Base-by-base conservation (phyloP, 1,140 invertebrate species). In the Rhizoglyphus robini region DNA sequence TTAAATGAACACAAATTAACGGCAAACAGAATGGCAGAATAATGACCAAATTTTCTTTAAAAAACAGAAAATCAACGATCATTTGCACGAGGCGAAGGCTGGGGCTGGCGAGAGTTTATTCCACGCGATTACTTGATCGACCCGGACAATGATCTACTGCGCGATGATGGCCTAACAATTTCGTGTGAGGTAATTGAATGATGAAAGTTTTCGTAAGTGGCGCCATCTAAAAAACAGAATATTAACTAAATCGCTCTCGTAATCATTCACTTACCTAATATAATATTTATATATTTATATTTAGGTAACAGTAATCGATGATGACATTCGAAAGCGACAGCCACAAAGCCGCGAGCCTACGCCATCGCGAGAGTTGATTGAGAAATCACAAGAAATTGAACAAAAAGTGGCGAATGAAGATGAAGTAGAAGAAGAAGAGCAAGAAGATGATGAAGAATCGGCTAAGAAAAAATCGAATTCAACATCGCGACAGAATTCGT, bases 51-150 rank as follows among this genome's bases (percentile, higher is more conserved):
- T 5, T 32, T 27, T 54, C 23, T 25, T 54, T 8, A 15, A 11
- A 8, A 20, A 27, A 15, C 23, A 54, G 51, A 54, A 23, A 54
- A 54, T 54, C 23, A 23, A 8, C 51, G 51, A 8, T 11, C 23
- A 54, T 54, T 54, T 54, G 15, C 8, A 20, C 8, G 8, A 20
- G 51, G 51, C 15, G 51, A 54, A 54, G 51, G 51, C 8, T 54
- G 51, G 51, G 51, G 51, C 15, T 54, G 51, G 51, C 51, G 51
- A 11, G 51, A 54, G 23, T 54, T 54, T 54, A 54, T 54, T 11
- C 23, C 23, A 32, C 23, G 31, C 8, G 31, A 54, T 27, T 8
- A 54, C 8, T 54, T 54, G 51, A 25, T 54, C 8, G 8, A 54
- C 8, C 8, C 8, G 8, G 31, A 25, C 23, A 20, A 20, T 8